Percentiles rank a stretch among this genome's conserved stretches.
These are phyloP conservation scores for Gobio occitaniae DNA, from an alignment of 2,797 vertebrate species.

Conservation along the genomic window DNA sequence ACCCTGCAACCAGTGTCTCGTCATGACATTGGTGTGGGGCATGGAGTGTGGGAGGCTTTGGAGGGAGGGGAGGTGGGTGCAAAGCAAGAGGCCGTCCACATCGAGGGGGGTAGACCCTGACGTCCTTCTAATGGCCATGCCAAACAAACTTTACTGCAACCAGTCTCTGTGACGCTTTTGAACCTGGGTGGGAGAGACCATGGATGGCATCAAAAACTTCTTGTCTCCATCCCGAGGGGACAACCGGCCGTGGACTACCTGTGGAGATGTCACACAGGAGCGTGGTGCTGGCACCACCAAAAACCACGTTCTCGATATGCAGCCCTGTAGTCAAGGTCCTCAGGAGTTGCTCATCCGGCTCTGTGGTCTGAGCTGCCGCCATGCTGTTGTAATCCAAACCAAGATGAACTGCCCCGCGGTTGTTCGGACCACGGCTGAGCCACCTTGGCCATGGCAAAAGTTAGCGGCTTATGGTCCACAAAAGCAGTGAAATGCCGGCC, in stretches of 20 bases:
- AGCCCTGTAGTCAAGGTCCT: constrained; percentile 1
- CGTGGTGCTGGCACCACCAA: background rate
- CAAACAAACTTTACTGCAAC: constrained; percentile 39
- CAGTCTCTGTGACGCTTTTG: background rate
- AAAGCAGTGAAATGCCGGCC: background rate
- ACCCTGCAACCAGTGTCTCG: too few species aligned
- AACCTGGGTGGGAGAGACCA: constrained; percentile 24
- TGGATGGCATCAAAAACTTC: too few species aligned
- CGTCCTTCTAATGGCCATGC: constrained; percentile 36
- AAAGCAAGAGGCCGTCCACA: too few species aligned
- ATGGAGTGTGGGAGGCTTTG: too few species aligned
- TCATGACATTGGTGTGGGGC: too few species aligned
- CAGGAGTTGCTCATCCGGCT: background rate
- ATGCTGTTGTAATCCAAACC: too few species aligned
- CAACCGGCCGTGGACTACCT: background rate
- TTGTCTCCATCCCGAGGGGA: background rate
- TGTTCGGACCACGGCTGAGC: background rate
- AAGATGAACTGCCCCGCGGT: constrained; percentile 10
- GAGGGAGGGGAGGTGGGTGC: too few species aligned
- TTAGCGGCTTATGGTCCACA: too few species aligned
- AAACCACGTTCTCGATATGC: constrained; percentile 4
- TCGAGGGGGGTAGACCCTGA: background rate
- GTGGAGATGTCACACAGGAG: background rate
- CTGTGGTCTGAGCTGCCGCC: background rate
- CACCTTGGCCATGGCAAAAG: too few species aligned